phyloP scores from a whole-genome alignment of 2,888 invertebrate genomes.

The Sarcophaga rosellei region DNA sequence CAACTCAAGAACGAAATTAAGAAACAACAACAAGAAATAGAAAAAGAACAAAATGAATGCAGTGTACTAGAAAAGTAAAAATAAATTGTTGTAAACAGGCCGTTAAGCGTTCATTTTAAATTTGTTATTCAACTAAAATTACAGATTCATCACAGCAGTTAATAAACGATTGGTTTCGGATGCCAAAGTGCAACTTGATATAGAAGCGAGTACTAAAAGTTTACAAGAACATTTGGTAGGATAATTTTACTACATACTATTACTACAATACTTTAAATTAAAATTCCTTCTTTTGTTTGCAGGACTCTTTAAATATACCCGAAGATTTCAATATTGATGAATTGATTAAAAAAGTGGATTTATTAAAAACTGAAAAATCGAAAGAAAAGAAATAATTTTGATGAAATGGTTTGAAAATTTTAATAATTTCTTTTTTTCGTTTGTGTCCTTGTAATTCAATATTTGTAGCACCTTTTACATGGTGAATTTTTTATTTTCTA shows the following conservation, averaged over 20 bases:
- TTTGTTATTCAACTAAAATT: not conserved
- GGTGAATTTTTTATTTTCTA: too few species aligned
- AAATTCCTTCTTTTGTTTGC: constrained; percentile 36
- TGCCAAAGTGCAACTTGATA: constrained; percentile 70
- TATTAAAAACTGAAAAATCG: constrained; percentile 67
- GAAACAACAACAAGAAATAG: constrained; percentile 71
- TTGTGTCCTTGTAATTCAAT: too few species aligned
- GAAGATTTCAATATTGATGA: constrained; percentile 76
- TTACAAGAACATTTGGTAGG: constrained; percentile 73
- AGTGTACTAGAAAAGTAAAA: constrained; percentile 73
- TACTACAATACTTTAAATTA: not conserved
- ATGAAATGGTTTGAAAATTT: constrained; percentile 2
- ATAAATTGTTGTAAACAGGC: not conserved
- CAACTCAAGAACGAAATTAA: constrained; percentile 72
- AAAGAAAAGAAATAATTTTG: constrained; percentile 68
- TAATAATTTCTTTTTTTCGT: not conserved
- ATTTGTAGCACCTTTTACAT: too few species aligned
- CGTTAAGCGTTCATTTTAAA: not conserved
- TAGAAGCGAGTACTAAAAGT: constrained; percentile 72
- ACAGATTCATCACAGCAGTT: constrained; percentile 72
- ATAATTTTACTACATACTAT: not conserved
- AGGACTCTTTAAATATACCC: constrained; percentile 71
- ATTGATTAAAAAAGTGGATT: constrained; percentile 75
- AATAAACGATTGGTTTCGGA: constrained; percentile 73
- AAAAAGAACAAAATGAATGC: constrained; percentile 72